Evolutionary conservation across 2,113 vertebrate genomes (phyloP).

Genomic region (Odocoileus virginianus): DNA sequence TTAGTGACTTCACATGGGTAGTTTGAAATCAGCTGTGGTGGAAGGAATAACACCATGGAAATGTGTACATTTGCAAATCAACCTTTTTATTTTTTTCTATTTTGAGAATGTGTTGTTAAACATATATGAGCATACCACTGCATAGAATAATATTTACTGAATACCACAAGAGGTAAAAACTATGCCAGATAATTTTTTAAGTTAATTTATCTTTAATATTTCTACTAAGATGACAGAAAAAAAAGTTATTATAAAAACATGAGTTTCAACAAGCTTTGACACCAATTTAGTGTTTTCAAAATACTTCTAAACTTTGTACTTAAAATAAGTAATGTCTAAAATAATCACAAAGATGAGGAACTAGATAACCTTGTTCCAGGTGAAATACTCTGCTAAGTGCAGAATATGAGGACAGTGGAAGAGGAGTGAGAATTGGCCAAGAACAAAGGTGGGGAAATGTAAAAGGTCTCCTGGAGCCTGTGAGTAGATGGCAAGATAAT

Average conservation of each 20-base stretch:
- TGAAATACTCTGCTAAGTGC: neutral
- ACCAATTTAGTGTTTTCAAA: neutral
- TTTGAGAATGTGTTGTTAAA: neutral
- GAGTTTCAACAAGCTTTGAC: neutral
- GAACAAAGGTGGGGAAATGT: neutral
- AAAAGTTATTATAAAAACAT: neutral
- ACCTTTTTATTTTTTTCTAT: neutral
- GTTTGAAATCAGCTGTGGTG: neutral
- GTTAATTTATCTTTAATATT: neutral
- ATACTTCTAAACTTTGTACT: neutral
- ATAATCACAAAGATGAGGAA: neutral
- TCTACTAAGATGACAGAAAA: neutral
- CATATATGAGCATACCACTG: neutral
- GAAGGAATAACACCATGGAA: neutral
- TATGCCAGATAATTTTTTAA: neutral
- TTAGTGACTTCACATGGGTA: neutral
- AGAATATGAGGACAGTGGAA: neutral
- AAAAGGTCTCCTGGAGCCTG: neutral
- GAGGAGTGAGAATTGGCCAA: neutral
- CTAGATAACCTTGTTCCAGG: neutral
- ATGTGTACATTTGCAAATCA: neutral
- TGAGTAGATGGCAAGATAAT: neutral
- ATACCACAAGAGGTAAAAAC: neutral
- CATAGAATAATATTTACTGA: neutral
- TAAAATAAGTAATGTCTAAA: neutral